Base-by-base conservation (phyloP, 1,140 invertebrate species). In the Drosophila littoralis region DNA sequence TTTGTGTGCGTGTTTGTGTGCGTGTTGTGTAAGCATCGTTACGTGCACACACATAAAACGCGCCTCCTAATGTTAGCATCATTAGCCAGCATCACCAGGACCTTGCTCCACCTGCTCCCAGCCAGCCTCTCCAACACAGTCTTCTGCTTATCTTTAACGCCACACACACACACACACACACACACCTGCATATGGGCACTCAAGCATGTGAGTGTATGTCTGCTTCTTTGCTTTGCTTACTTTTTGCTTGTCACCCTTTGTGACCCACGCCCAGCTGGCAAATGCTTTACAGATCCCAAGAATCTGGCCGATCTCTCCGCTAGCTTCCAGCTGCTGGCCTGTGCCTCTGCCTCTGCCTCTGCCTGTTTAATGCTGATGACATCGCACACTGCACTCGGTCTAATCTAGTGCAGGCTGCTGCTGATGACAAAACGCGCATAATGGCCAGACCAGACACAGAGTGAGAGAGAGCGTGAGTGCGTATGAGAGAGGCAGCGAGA, bases 31-130 rank as follows among this genome's bases (percentile, higher is more conserved):
- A 74, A 74, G 71, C 71, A 69, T 74, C 71, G 71, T 69, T 74
- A 74, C 71, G 71, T 74, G 71, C 71, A 74, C 71, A 74, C 71
- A 74, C 65, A 74, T 74, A 74, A 74, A 74, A 74, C 71, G 71
- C 65, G 65, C 28, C 71, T 66, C 51, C 65, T 74, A 74, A 74
- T 74, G 71, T 74, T 45, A 38, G 40, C 71, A 74, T 69, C 71
- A 73, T 73, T 73, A 73, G 64, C 70, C 45, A 54, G 28, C 69
- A 72, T 61, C 15, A 43, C n/a, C 52, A 66, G 65, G 12, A 17
- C 43, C 36, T 28, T 33, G 13, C 17, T 48, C 45, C 38, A 51
- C 45, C 55, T 51, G 45, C 66, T 63, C 48, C 28, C 35, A 15
- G 22, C 17, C 48, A 15, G n/a, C 35, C 35, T 52, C 36, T 15